Conservation (phyloP, 1,140 invertebrate genomes). For the Chionoecetes opilio region DNA sequence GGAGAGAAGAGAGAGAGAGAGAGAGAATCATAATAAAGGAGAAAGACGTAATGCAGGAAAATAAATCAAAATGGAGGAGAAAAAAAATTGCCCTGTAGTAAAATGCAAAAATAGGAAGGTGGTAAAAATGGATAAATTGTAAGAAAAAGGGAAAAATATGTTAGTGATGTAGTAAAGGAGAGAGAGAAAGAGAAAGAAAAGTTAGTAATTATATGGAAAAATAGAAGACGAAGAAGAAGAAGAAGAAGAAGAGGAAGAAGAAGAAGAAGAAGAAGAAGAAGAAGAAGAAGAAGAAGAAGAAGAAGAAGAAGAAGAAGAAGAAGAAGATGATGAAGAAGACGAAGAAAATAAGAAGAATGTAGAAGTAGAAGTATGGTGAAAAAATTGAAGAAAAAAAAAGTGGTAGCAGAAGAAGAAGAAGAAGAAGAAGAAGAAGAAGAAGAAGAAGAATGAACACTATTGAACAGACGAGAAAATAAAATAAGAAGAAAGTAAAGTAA, state of each 20-base stretch:
- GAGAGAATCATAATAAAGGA: background rate
- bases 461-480: background rate
- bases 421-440: background rate
- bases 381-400: background rate
- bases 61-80: background rate
- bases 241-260: background rate
- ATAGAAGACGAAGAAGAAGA: background rate
- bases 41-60: background rate
- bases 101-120: background rate
- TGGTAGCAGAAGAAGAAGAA: background rate
- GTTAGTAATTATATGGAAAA: no score
- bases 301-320: conserved; percentile 20
- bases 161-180: background rate
- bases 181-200: no score
- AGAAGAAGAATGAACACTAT: background rate
- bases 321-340: no score
- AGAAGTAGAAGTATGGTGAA: background rate
- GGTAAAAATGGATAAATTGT: background rate
- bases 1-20: background rate
- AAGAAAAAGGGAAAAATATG: background rate
- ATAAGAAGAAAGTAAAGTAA: background rate
- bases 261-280: background rate
- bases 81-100: no score
- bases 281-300: background rate
- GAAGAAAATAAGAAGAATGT: background rate